Conservation (phyloP, 2,888 invertebrate genomes). For the Chymomyza amoena region DNA sequence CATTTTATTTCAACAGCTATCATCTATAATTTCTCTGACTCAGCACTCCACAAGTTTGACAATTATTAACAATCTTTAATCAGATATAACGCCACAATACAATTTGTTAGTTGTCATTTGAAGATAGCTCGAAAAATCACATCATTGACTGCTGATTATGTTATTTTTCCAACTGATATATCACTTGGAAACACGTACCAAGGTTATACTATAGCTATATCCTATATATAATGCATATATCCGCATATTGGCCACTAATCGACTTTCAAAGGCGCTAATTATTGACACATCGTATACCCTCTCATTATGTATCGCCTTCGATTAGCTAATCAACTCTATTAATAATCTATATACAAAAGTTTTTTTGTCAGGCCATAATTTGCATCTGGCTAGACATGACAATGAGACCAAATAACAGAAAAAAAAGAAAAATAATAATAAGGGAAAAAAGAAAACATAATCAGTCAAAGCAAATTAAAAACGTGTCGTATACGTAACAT, state of each 20-base stretch:
- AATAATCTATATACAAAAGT: conserved; percentile 4
- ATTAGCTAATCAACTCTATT: background rate
- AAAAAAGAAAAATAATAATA: too few species aligned
- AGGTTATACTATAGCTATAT: background rate
- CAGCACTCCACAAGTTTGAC: background rate
- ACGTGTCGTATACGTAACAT: conserved; percentile 41
- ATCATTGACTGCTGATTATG: background rate
- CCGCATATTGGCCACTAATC: conserved; percentile 5
- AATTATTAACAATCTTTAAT: background rate
- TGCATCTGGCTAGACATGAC: conserved; percentile 13
- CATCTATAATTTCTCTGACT: background rate
- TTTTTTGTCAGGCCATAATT: background rate
- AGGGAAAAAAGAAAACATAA: background rate
- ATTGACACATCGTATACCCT: background rate
- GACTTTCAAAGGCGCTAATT: background rate
- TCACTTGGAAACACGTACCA: background rate
- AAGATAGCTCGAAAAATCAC: background rate
- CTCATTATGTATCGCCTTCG: background rate
- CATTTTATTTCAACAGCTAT: too few species aligned
- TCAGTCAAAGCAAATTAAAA: conserved; percentile 11
- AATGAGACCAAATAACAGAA: background rate
- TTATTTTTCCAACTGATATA: background rate
- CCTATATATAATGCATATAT: background rate
- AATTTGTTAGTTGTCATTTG: too few species aligned
- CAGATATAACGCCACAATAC: background rate